phyloP scores from a whole-genome alignment of 2,888 invertebrate species.

The Cryptus viduatorius region DNA sequence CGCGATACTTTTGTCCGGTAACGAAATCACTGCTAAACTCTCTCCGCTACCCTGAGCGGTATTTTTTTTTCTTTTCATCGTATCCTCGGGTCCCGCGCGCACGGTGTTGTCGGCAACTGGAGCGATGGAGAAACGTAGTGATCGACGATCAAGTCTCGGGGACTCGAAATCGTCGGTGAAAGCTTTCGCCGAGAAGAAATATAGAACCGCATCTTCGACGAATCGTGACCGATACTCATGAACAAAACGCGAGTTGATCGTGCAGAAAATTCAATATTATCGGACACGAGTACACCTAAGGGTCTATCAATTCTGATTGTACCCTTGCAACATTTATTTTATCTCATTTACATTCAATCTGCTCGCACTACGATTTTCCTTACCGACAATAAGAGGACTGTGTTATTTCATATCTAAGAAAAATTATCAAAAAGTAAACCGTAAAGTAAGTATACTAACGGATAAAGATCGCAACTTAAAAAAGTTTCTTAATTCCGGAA shows the following conservation, averaged over 20 bases:
- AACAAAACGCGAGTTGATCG: slow-evolving; percentile 33
- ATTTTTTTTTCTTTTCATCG: neutral
- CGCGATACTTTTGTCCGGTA: slow-evolving; percentile 58
- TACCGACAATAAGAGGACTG: neutral
- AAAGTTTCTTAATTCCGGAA: no score
- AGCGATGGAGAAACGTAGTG: slow-evolving; percentile 58
- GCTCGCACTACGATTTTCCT: neutral
- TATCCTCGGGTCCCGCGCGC: neutral
- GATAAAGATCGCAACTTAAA: no score
- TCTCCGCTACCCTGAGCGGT: slow-evolving; percentile 21
- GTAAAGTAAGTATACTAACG: no score
- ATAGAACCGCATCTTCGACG: slow-evolving; percentile 40
- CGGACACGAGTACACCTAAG: neutral
- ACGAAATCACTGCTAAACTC: slow-evolving; percentile 23
- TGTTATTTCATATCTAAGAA: no score
- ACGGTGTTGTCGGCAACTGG: slow-evolving; percentile 40
- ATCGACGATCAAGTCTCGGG: slow-evolving; percentile 50
- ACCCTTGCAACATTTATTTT: neutral
- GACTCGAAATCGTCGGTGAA: slow-evolving; percentile 62
- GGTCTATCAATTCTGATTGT: neutral
- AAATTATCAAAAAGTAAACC: no score
- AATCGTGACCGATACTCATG: slow-evolving; percentile 53
- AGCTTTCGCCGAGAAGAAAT: slow-evolving; percentile 57
- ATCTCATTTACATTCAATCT: neutral
- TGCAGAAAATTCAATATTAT: neutral